Evolutionary conservation across 2,113 vertebrate genomes (phyloP), one percentile per base, ranked within the genome.

Genomic region (Pholis gunnellus): DNA sequence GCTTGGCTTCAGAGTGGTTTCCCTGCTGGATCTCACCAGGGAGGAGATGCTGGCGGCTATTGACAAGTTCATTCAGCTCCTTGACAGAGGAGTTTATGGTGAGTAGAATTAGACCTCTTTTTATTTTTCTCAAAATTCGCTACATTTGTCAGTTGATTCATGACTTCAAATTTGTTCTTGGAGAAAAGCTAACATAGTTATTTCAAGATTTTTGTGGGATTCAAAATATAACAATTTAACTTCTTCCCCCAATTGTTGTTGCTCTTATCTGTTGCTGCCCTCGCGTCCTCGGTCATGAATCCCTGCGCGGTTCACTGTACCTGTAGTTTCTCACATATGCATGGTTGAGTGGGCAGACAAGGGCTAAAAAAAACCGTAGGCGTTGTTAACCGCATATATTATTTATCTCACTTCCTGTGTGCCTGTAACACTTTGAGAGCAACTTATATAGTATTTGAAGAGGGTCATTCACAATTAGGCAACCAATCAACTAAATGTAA

Each of bases 21-120:
- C 97, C 34, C 92, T 97, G 82, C 92, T 97, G 82, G 97, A 97
- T 82, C 94, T 97, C 86, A 96, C 93, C 65, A 96, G 91, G 72
- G 91, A 91, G 27, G 96, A 97, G 91, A 97, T 97, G 96, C 84
- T 81, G 0, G 71, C 93, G 11, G 96, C 96, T 0, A 95, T 96
- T 31, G 87, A 94, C 18, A 93, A 54, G 72, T 97, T 97, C 85
- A 91, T 96, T 76, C 94, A 97, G 89, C 95, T 97, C 27, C 93
- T 97, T 31, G 86, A 95, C 81, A 95, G 79, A 85, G 97, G 97
- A 11, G 95, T 96, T 31, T 97, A 97, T 9, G 96, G 97, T 97
- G 86, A 94, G 95, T 78, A 8, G 6, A 8, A 42, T 40, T n/a
- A n/a, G n/a, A n/a, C n/a, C n/a, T n/a, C n/a, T n/a, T n/a, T n/a